A percentile compares a stretch with the other conserved stretches of the same genome.
Conservation (phyloP, 2,888 invertebrate genomes). For the Ennomos quercinarius region DNA sequence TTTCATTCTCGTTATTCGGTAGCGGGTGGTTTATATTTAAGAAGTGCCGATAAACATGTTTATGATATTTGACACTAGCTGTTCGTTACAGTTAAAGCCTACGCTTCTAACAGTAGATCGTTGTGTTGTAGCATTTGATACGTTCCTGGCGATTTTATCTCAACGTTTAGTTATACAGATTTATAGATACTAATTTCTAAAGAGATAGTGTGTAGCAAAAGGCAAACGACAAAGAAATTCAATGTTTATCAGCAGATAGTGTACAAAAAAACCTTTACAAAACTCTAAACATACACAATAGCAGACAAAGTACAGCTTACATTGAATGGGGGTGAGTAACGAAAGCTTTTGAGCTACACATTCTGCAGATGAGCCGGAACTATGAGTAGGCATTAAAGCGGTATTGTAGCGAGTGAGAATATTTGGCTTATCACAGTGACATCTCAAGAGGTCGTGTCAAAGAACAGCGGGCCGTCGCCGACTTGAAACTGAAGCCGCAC, state of each 20-base stretch:
- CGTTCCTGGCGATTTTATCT: no score
- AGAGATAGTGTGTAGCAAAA: not conserved
- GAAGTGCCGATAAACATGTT: conserved; percentile 28
- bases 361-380: conserved; percentile 28
- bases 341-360: conserved; percentile 27
- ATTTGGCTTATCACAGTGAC: conserved; percentile 38
- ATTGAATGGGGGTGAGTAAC: conserved; percentile 23
- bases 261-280: not conserved
- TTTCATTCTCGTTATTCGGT: conserved; percentile 39
- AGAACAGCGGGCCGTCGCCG: conserved; percentile 24
- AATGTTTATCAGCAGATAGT: not conserved
- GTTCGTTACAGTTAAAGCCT: not conserved
- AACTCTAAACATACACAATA: conserved; percentile 22
- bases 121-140: no score
- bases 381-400: conserved; percentile 34
- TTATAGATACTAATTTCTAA: no score
- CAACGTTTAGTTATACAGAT: no score
- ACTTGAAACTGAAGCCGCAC: conserved; percentile 18
- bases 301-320: conserved; percentile 29
- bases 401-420: conserved; percentile 34
- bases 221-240: not conserved
- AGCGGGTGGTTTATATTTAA: conserved; percentile 24
- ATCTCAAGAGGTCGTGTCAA: conserved; percentile 38
- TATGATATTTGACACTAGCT: conserved; percentile 23
- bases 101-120: no score